Base-by-base conservation (phyloP, 1,140 invertebrate genomes). In the Apis mellifera region DNA sequence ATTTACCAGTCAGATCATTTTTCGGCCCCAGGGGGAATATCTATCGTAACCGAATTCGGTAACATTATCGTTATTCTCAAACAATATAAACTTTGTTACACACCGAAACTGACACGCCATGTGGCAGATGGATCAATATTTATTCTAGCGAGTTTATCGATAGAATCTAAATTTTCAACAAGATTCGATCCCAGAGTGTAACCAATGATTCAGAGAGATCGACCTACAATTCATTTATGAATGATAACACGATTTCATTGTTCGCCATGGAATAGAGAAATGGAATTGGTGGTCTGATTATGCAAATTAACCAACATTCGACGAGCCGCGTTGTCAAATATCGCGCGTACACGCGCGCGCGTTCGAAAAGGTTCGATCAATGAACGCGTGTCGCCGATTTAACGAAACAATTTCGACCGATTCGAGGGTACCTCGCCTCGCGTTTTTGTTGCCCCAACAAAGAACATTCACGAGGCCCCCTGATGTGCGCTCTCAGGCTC, bases 341-440 rank as follows among this genome's bases (percentile, higher is more conserved):
- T 52, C 23, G 7, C 15, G 2, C 54, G 1, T 13, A 17, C 17
- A 17, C 32, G 3, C 32, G 32, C 32, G 32, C 32, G 32, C 2
- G 32, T 70, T 3, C 8, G 23, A 19, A 52, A 52, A 42, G 9
- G 21, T 48, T 54, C n/a, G 15, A 19, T 57, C n/a, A 23, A 84
- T 62, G 55, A 57, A 54, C 65, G 71, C 68, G 76, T 79, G 73
- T 87, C 66, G 84, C 19, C 84, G 84, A 80, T 86, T 83, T 83
- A 80, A 86, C 86, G 81, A 80, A 86, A 87, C 84, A 83, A 84
- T 87, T 87, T 84, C 54, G 84, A 55, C 62, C 84, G 69, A 52
- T 60, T 78, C 84, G 85, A 85, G 72, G 75, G 68, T 57, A 69
- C 66, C 59, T n/a, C 59, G 66, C 50, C 23, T 26, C n/a, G 32